Percentiles rank a stretch among this genome's conserved stretches.
Evolutionary conservation across 2,888 invertebrate species (phyloP).

Genomic region (Dermolepida albohirtum): DNA sequence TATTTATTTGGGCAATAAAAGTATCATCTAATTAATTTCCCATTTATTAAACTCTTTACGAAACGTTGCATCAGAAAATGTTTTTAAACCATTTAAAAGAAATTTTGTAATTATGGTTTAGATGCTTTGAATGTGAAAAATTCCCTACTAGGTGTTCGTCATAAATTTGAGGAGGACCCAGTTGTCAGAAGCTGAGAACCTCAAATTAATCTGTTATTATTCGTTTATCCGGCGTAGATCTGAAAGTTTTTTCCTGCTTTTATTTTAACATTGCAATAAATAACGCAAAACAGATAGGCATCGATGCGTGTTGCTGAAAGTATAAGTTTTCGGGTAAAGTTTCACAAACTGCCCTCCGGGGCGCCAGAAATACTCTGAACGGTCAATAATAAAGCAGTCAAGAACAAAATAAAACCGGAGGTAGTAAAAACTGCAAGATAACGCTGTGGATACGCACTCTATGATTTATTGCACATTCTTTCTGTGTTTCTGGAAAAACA

Average conservation of each 20-base stretch:
- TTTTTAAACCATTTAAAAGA: too few species aligned
- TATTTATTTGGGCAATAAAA: too few species aligned
- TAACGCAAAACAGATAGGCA: constrained; percentile 43
- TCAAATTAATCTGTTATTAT: constrained; percentile 46
- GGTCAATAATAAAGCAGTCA: constrained; percentile 48
- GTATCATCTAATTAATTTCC: too few species aligned
- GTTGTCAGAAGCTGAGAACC: constrained; percentile 38
- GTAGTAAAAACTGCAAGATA: constrained; percentile 35
- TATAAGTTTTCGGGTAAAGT: constrained; percentile 46
- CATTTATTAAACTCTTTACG: too few species aligned
- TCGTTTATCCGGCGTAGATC: constrained; percentile 40
- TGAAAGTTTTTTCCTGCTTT: constrained; percentile 43
- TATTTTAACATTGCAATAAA: constrained; percentile 49
- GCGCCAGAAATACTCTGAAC: constrained; percentile 45
- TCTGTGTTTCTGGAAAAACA: too few species aligned
- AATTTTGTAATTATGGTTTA: neutral
- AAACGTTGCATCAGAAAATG: too few species aligned
- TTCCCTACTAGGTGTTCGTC: constrained; percentile 32
- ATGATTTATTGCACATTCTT: neutral
- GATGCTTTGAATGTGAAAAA: constrained; percentile 13
- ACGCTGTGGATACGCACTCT: neutral
- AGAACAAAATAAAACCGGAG: constrained; percentile 37
- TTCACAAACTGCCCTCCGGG: constrained; percentile 47
- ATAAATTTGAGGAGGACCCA: constrained; percentile 33
- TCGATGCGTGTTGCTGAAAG: constrained; percentile 42